Percentiles rank a stretch among this genome's conserved stretches.
Evolutionary conservation across 2,113 vertebrate genomes (phyloP).

Genomic region (Chamaetylas fuelleborni): DNA sequence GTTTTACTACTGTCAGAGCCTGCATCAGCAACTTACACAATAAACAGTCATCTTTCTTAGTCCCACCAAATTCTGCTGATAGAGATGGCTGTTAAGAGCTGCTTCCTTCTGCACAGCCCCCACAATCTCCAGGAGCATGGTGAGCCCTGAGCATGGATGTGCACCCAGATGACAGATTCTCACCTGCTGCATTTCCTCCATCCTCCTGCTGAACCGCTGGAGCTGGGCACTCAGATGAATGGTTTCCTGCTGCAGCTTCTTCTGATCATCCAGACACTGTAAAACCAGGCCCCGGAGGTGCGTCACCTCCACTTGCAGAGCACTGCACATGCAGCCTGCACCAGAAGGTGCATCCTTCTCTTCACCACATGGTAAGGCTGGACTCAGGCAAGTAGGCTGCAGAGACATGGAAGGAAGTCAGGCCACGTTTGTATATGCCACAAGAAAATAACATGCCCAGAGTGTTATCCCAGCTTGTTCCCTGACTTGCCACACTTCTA

Average conservation of each 20-base stretch:
- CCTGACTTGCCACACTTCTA: background rate
- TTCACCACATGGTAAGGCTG: slow-evolving; percentile 47
- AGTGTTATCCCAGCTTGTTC: background rate
- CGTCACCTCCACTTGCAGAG: slow-evolving; percentile 66
- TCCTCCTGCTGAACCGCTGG: slow-evolving; percentile 65
- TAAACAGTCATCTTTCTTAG: background rate
- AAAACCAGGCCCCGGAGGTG: slow-evolving; percentile 71
- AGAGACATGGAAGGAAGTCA: background rate
- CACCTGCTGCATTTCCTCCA: slow-evolving; percentile 69
- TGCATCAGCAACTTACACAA: background rate
- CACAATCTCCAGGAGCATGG: background rate
- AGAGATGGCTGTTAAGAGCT: background rate
- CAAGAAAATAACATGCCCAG: background rate
- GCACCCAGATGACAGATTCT: background rate
- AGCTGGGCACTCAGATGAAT: slow-evolving; percentile 68
- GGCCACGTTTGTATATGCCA: background rate
- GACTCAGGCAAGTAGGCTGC: slow-evolving; percentile 75
- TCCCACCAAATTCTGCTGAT: background rate
- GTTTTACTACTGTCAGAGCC: background rate
- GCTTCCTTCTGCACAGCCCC: background rate
- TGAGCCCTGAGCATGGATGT: background rate
- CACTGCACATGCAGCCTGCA: slow-evolving; percentile 62
- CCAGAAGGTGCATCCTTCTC: slow-evolving; percentile 20
- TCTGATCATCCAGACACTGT: slow-evolving; percentile 76
- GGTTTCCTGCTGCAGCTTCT: slow-evolving; percentile 76